Percentiles rank a stretch among this genome's conserved stretches.
phyloP scores from a whole-genome alignment of 2,888 invertebrate species.

The Frankliniella fusca region DNA sequence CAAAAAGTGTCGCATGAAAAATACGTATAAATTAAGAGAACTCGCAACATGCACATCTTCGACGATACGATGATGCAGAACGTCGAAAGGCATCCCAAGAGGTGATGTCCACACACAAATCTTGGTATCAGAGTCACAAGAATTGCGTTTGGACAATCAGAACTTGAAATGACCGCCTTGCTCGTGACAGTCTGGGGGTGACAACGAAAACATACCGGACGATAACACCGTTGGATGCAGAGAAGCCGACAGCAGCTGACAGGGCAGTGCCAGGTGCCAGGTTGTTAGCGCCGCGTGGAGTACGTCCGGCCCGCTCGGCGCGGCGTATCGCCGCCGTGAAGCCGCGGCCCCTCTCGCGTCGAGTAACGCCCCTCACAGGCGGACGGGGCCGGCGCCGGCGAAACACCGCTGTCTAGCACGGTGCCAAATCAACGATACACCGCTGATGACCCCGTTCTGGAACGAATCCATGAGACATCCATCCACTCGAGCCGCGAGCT shows the following conservation, averaged over 20 bases:
- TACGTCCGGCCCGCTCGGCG: background rate
- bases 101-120: slow-evolving; percentile 56
- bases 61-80: background rate
- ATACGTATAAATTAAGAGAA: too few species aligned
- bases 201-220: background rate
- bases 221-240: background rate
- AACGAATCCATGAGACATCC: too few species aligned
- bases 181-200: background rate
- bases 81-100: slow-evolving; percentile 44
- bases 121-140: slow-evolving; percentile 52
- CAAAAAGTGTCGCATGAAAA: too few species aligned
- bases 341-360: background rate
- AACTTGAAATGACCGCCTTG: slow-evolving; percentile 48
- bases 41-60: too few species aligned
- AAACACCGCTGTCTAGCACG: too few species aligned
- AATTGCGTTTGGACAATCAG: slow-evolving; percentile 62
- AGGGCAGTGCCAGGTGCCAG: too few species aligned
- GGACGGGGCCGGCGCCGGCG: too few species aligned
- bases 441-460: too few species aligned
- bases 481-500: too few species aligned
- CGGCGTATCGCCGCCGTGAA: background rate
- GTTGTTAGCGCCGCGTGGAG: background rate
- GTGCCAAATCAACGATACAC: too few species aligned
- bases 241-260: background rate
- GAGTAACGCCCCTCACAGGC: background rate